Base-by-base conservation (phyloP, 2,797 vertebrate species). In the Acanthis flammea region DNA sequence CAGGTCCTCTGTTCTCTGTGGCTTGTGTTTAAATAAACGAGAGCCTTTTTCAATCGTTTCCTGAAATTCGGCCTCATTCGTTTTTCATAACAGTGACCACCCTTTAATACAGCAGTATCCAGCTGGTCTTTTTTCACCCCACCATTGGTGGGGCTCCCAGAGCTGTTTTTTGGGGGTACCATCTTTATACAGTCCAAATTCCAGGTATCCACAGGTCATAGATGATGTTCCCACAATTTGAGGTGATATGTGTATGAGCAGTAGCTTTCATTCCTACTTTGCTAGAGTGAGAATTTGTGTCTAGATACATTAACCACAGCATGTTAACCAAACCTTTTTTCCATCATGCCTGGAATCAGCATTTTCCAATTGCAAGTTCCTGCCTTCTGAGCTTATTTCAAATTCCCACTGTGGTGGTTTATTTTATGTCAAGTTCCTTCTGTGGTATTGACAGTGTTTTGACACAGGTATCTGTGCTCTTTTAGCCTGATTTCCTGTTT, bases 141-240 rank as follows among this genome's bases (percentile, higher is more conserved):
- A 13, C 16, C 1, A 1, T 19, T 28, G 25, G 10, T 48, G 12
- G 8, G 13, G 5, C 3, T 68, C 24, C 9, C 12, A 39, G 33
- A 54, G 41, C 6, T 13, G 4, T 11, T 17, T 21, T 39, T 71
- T 67, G 33, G 21, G 5, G 6, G 11, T 30, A 33, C 3, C 10
- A 14, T 7, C 8, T 61, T 85, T 33, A 54, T 21, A 15, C 11
- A 41, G 18, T 62, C 25, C 22, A 77, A 13, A 39, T 55, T 55
- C 8, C 15, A 39, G 12, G 30, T 54, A 47, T 35, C 27, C 44
- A n/a, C 10, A 30, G 31, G 7, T 10, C 7, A 33, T 4, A 54
- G 22, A 42, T 31, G 16, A 47, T 42, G 19, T 19, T 55, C 5
- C 7, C 18, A 19, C 35, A 42, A 42, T 16, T 42, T 57, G 31